Conservation (phyloP, 2,888 invertebrate genomes). For the Rhagophthalmus giganteus region DNA sequence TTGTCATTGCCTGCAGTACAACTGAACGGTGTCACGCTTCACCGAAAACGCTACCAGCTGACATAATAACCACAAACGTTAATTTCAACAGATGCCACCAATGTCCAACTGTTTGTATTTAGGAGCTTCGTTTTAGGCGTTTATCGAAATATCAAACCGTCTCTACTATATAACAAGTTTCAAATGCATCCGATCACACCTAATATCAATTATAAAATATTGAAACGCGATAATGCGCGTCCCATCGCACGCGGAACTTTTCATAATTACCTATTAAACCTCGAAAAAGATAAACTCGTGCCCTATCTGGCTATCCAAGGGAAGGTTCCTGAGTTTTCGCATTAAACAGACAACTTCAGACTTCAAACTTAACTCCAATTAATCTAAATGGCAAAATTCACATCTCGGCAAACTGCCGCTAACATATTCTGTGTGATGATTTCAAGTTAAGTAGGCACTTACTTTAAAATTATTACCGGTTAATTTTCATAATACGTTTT, state of each 20-base stretch:
- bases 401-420: conserved; percentile 35
- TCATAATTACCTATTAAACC: conserved; percentile 45
- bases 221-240: conserved; percentile 10
- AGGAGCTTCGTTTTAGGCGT: conserved; percentile 5
- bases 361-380: conserved; percentile 39
- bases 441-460: conserved; percentile 32
- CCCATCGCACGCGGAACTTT: too few species aligned
- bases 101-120: conserved; percentile 33
- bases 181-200: too few species aligned
- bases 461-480: conserved; percentile 33
- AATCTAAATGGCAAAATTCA: conserved; percentile 41
- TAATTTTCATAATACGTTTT: conserved; percentile 33
- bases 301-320: conserved; percentile 39
- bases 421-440: conserved; percentile 41
- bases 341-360: conserved; percentile 36
- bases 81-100: conserved; percentile 36
- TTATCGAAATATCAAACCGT: too few species aligned
- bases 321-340: conserved; percentile 37
- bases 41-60: conserved; percentile 31
- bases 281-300: conserved; percentile 42
- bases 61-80: conserved; percentile 38
- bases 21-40: conserved; percentile 27
- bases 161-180: too few species aligned
- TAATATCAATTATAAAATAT: conserved; percentile 18
- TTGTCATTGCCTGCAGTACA: conserved; percentile 15